These are phyloP conservation scores for Acrocephalus kingi DNA, from an alignment of 2,113 vertebrate genomes.

Conservation along the genomic window DNA sequence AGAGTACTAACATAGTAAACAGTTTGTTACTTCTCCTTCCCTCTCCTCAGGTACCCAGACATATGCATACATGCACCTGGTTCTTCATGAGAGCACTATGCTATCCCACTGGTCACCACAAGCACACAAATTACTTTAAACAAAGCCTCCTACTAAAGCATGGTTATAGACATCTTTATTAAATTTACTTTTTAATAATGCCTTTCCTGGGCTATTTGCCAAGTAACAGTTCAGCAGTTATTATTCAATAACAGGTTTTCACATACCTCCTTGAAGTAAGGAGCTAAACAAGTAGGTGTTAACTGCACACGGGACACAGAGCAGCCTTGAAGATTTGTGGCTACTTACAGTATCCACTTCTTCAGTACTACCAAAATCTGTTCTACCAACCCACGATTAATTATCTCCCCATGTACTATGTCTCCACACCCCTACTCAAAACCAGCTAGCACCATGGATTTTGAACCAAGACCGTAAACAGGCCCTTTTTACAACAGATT, in stretches of 20 bases:
- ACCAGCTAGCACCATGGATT: background rate
- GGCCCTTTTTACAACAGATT: background rate
- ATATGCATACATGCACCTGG: background rate
- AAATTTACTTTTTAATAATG: background rate
- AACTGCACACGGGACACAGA: background rate
- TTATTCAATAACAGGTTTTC: background rate
- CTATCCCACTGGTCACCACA: background rate
- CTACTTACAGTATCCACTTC: background rate
- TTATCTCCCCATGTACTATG: background rate
- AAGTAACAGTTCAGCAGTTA: background rate
- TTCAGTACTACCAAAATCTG: background rate
- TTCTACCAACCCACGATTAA: background rate
- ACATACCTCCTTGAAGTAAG: background rate
- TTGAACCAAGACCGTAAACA: background rate
- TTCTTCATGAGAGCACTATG: background rate
- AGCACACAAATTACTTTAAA: background rate
- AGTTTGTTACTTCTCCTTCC: background rate
- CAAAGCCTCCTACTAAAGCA: background rate
- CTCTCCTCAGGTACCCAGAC: background rate
- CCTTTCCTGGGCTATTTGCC: background rate
- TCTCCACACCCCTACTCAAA: background rate
- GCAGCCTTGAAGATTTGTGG: background rate
- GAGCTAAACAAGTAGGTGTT: background rate
- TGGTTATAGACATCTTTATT: background rate
- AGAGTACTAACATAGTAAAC: background rate